Percentiles rank a stretch among this genome's conserved stretches.
These are phyloP conservation scores for Trematomus loennbergii DNA, from an alignment of 2,113 vertebrate species.

Conservation along the genomic window DNA sequence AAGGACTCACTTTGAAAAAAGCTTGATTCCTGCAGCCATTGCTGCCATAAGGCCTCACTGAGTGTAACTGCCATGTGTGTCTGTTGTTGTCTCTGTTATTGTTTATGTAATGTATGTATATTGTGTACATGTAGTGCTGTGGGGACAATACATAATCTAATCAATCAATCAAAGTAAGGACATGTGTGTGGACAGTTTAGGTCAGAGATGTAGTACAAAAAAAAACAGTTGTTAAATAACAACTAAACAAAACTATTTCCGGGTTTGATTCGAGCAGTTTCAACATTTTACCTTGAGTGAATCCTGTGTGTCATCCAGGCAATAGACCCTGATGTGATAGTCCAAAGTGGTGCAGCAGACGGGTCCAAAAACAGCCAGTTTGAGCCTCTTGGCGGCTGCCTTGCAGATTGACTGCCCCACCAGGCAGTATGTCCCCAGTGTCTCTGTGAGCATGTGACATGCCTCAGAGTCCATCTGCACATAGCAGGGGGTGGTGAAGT, in stretches of 20 bases:
- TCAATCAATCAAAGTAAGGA: too few species aligned
- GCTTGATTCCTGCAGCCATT: too few species aligned
- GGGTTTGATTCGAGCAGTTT: neutral
- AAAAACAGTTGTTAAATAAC: neutral
- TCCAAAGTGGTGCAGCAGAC: slow-evolving; percentile 91
- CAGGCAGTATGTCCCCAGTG: slow-evolving; percentile 91
- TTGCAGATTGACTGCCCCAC: slow-evolving; percentile 92
- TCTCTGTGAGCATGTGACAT: slow-evolving; percentile 95
- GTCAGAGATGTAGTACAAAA: neutral
- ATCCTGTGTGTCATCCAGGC: slow-evolving; percentile 94
- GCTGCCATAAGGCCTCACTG: too few species aligned
- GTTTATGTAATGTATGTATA: too few species aligned
- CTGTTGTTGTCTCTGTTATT: too few species aligned
- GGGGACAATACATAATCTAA: too few species aligned
- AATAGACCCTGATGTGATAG: slow-evolving; percentile 94
- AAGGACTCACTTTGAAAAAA: too few species aligned
- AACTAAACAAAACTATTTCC: neutral
- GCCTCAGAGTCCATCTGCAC: slow-evolving; percentile 92
- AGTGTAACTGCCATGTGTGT: too few species aligned
- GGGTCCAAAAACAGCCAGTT: slow-evolving; percentile 92
- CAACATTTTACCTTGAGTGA: slow-evolving; percentile 88
- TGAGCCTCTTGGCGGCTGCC: slow-evolving; percentile 92
- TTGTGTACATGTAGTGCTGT: too few species aligned
- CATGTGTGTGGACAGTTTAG: neutral
- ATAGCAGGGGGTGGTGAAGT: slow-evolving; percentile 95